A percentile compares a stretch with the other conserved stretches of the same genome.
Evolutionary conservation across 2,113 vertebrate genomes (phyloP).

Genomic region (Bujurquina vittata): DNA sequence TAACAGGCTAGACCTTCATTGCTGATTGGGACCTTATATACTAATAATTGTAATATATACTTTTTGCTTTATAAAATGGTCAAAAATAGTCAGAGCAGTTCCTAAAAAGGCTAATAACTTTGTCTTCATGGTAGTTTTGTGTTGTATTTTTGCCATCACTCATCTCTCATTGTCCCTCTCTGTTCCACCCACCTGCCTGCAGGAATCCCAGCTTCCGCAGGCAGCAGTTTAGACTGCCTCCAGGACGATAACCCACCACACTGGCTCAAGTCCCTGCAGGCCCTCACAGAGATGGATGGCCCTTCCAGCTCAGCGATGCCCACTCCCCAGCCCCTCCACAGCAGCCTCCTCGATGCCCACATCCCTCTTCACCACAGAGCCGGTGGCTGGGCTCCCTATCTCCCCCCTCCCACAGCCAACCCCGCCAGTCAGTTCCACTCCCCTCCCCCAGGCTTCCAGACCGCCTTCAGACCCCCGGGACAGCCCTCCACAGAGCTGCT

Average conservation of each 20-base stretch:
- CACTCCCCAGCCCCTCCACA: slow-evolving; percentile 88
- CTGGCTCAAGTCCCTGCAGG: slow-evolving; percentile 99
- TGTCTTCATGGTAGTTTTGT: neutral
- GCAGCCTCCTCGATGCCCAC: slow-evolving; percentile 77
- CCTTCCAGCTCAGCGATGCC: slow-evolving; percentile 83
- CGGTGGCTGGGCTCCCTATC: slow-evolving; percentile 93
- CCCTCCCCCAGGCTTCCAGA: slow-evolving; percentile 98
- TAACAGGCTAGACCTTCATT: too few species aligned
- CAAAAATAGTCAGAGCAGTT: neutral
- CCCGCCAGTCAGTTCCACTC: slow-evolving; percentile 93
- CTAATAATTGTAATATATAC: too few species aligned
- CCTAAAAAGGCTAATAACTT: neutral
- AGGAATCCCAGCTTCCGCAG: slow-evolving; percentile 95
- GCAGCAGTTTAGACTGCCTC: slow-evolving; percentile 97
- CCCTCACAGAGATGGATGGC: slow-evolving; percentile 98
- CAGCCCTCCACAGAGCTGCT: slow-evolving; percentile 98
- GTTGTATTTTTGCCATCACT: slow-evolving; percentile 7
- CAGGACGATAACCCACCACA: slow-evolving; percentile 99
- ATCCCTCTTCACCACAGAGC: slow-evolving; percentile 96
- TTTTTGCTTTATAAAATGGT: neutral
- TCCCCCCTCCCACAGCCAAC: slow-evolving; percentile 86
- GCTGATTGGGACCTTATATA: too few species aligned
- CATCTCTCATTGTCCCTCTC: neutral
- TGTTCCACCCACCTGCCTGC: neutral
- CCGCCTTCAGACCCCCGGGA: slow-evolving; percentile 97